Percentiles rank a stretch among this genome's conserved stretches.
These are phyloP conservation scores for Psylliodes chrysocephalus DNA, from an alignment of 2,888 invertebrate genomes.

Conservation along the genomic window DNA sequence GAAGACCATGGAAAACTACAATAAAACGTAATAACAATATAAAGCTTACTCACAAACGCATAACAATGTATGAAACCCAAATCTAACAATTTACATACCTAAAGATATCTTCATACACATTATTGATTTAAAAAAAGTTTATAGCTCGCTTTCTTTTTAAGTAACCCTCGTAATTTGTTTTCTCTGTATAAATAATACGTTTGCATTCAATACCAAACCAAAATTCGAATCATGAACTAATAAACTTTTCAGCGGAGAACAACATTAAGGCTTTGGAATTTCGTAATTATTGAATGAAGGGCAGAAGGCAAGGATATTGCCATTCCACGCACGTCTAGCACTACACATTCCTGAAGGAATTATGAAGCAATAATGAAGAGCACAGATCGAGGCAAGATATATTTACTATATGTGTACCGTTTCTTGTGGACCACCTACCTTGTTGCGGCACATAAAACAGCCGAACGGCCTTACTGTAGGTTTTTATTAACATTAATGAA, in stretches of 20 bases:
- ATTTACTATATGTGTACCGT: slow-evolving; percentile 46
- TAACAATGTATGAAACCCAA: too few relatives aligned
- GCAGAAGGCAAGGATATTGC: slow-evolving; percentile 53
- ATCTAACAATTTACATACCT: too few relatives aligned
- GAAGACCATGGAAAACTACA: too few relatives aligned
- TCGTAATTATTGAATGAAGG: slow-evolving; percentile 51
- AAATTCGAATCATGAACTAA: slow-evolving; percentile 25
- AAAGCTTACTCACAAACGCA: too few relatives aligned
- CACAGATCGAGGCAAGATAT: slow-evolving; percentile 58
- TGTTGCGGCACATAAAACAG: slow-evolving; percentile 53
- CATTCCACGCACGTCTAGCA: slow-evolving; percentile 58
- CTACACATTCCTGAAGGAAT: slow-evolving; percentile 60
- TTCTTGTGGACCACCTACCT: slow-evolving; percentile 57
- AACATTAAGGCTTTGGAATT: slow-evolving; percentile 46
- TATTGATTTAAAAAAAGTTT: too few relatives aligned
- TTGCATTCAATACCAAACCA: neutral
- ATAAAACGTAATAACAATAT: too few relatives aligned
- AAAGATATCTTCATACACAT: too few relatives aligned
- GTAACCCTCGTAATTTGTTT: too few relatives aligned
- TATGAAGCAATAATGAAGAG: slow-evolving; percentile 63
- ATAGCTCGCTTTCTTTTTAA: too few relatives aligned
- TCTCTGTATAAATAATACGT: too few relatives aligned
- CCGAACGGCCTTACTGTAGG: slow-evolving; percentile 44
- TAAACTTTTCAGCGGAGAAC: slow-evolving; percentile 39
- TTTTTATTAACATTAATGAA: slow-evolving; percentile 46